These are phyloP conservation scores for Brachionus koreanus DNA, from an alignment of 1,140 invertebrate genomes.

Conservation along the genomic window DNA sequence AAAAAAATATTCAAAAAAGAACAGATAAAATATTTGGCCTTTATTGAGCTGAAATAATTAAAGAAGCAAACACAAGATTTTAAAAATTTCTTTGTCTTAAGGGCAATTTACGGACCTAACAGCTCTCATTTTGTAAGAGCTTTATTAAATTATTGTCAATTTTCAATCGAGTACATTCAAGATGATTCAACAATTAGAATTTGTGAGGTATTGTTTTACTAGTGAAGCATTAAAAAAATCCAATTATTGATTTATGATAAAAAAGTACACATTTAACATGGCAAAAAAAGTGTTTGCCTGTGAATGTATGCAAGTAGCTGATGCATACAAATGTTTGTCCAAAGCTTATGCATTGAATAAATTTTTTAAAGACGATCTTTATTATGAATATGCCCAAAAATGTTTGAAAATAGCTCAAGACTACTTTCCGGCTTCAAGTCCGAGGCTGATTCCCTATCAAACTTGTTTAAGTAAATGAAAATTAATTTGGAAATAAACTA, in stretches of 20 bases:
- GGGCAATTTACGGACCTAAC: constrained; percentile 4
- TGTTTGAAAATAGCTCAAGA: constrained; percentile 11
- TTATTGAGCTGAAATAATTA: too few species aligned
- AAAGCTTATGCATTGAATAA: constrained; percentile 13
- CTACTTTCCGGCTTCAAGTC: background rate
- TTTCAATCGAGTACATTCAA: constrained; percentile 29
- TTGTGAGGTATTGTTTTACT: background rate
- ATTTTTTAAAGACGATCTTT: constrained; percentile 24
- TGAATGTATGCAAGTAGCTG: background rate
- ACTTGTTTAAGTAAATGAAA: background rate
- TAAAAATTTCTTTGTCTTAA: background rate
- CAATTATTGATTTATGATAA: background rate
- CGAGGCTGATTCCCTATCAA: constrained; percentile 3
- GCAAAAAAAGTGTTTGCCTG: constrained; percentile 32
- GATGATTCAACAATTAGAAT: background rate
- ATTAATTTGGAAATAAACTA: background rate
- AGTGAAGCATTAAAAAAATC: background rate
- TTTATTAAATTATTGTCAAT: constrained; percentile 12
- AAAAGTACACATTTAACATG: constrained; percentile 21
- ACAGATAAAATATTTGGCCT: background rate
- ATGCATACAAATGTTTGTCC: constrained; percentile 24
- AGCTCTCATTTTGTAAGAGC: constrained; percentile 25
- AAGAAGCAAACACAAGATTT: too few species aligned
- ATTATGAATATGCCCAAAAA: constrained; percentile 33
- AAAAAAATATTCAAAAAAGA: background rate